Evolutionary conservation across 2,888 invertebrate genomes (phyloP).

Genomic region (Vanessa cardui): DNA sequence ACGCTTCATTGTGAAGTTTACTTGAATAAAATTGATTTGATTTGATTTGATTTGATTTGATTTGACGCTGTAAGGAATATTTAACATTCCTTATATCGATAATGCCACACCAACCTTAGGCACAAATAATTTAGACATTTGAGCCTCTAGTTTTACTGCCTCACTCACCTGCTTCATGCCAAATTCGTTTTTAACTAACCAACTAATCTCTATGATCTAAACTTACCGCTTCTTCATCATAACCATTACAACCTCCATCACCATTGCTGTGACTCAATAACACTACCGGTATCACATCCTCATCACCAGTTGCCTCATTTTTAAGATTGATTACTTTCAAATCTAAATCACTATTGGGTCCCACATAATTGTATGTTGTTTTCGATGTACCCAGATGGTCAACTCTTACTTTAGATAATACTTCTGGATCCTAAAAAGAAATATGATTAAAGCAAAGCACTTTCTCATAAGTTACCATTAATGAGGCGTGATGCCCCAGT

Average conservation of each 20-base stretch:
- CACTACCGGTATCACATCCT: conserved; percentile 46
- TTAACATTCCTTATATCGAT: too few species aligned
- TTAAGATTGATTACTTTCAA: conserved; percentile 21
- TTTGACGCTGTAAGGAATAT: too few species aligned
- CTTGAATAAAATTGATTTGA: too few species aligned
- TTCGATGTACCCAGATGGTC: neutral
- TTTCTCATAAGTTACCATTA: neutral
- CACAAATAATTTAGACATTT: too few species aligned
- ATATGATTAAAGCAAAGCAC: neutral
- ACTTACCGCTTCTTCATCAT: conserved; percentile 22
- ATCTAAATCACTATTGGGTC: conserved; percentile 8
- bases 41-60: too few species aligned
- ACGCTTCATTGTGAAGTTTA: too few species aligned
- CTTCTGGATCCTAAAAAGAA: neutral
- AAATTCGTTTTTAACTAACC: too few species aligned
- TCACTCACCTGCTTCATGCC: too few species aligned
- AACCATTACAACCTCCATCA: conserved; percentile 28
- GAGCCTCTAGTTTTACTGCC: too few species aligned
- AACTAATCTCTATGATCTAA: neutral
- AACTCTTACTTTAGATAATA: neutral
- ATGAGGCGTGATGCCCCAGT: too few species aligned
- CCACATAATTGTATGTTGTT: conserved; percentile 17
- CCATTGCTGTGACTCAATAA: conserved; percentile 37
- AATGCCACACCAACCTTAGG: too few species aligned
- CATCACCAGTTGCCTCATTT: conserved; percentile 27